These are phyloP conservation scores for Paedocypris sp. DNA, from an alignment of 2,113 vertebrate genomes.

Conservation along the genomic window DNA sequence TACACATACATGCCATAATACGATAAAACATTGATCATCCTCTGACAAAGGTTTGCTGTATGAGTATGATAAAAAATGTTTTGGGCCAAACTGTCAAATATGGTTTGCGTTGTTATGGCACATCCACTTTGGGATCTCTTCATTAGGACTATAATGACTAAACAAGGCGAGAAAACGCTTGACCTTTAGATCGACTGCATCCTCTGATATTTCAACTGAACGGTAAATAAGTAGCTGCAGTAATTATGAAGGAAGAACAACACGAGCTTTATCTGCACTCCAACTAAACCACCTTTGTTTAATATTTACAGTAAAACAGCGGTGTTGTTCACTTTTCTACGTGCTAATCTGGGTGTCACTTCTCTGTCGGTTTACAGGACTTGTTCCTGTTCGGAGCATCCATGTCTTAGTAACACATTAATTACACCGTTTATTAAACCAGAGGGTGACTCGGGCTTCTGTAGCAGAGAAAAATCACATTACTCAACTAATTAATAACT, in stretches of 20 bases:
- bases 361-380: not conserved
- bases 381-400: not conserved
- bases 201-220: not conserved
- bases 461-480: slow-evolving; percentile 52
- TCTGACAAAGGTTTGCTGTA: too few species aligned
- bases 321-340: not conserved
- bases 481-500: slow-evolving; percentile 69
- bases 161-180: not conserved
- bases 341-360: not conserved
- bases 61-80: too few species aligned
- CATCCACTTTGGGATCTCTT: not conserved
- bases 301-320: not conserved
- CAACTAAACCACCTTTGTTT: too few species aligned
- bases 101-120: not conserved
- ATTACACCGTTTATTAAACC: slow-evolving; percentile 31
- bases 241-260: not conserved
- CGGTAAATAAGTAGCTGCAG: not conserved
- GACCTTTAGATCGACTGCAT: not conserved
- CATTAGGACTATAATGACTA: not conserved
- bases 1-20: too few species aligned
- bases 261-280: not conserved
- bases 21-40: too few species aligned
- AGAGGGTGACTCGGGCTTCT: slow-evolving; percentile 44
- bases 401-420: slow-evolving; percentile 14
- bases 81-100: not conserved